Evolutionary conservation across 2,797 vertebrate species (phyloP).

Genomic region (Smutsia temminckii): DNA sequence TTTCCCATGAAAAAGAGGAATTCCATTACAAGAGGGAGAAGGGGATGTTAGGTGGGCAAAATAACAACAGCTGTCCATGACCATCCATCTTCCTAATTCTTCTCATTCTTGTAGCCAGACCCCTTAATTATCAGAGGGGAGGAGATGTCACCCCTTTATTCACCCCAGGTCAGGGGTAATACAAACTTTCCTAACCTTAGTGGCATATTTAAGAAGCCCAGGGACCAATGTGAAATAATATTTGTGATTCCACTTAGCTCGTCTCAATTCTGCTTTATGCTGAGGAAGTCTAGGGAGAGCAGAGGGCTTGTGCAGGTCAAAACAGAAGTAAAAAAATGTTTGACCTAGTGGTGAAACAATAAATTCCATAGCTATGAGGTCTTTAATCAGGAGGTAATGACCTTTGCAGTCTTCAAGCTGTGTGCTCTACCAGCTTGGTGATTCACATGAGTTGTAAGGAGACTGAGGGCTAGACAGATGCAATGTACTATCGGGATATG

Average conservation of each 20-base stretch:
- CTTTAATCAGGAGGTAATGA: not conserved
- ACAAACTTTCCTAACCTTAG: not conserved
- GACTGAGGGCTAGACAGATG: not conserved
- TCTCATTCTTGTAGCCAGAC: not conserved
- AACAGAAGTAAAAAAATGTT: not conserved
- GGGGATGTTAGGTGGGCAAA: not conserved
- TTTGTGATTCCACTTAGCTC: slow-evolving; percentile 30
- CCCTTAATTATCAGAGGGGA: not conserved
- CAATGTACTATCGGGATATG: not conserved
- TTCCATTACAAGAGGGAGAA: not conserved
- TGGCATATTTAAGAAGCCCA: slow-evolving; percentile 14
- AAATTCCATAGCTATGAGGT: slow-evolving; percentile 23
- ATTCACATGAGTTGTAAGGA: not conserved
- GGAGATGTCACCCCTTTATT: not conserved
- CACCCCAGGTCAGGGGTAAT: not conserved
- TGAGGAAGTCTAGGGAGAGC: not conserved
- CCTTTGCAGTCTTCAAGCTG: not conserved
- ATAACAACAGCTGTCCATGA: not conserved
- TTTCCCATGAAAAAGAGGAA: not conserved
- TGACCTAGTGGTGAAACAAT: slow-evolving; percentile 35
- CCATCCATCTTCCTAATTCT: not conserved
- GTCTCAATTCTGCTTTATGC: slow-evolving; percentile 44
- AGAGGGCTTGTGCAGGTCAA: not conserved
- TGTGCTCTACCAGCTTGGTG: not conserved
- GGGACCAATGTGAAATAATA: not conserved